Percentiles rank a stretch among this genome's conserved stretches.
These are phyloP conservation scores for Ibidorhyncha struthersii DNA, from an alignment of 2,113 vertebrate genomes.

Conservation along the genomic window DNA sequence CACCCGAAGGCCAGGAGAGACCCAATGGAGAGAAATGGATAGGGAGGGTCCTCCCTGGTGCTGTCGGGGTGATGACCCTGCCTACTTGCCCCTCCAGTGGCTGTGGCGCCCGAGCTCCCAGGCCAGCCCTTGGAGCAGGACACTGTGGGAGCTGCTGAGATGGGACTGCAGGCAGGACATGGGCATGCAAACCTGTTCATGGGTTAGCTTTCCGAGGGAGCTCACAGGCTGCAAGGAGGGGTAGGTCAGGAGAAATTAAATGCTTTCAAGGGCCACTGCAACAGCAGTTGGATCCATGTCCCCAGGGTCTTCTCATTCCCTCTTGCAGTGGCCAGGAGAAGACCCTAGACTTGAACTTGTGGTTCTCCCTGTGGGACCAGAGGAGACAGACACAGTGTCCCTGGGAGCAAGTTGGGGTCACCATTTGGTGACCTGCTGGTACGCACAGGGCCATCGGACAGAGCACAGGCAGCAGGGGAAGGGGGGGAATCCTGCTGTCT, in stretches of 20 bases:
- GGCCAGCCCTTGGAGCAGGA: neutral
- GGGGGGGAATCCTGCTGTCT: neutral
- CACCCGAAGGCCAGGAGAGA: neutral
- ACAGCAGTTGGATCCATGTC: neutral
- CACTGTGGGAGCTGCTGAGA: fast-evolving
- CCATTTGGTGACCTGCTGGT: neutral
- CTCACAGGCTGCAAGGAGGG: neutral
- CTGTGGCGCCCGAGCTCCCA: fast-evolving
- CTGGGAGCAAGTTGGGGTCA: neutral
- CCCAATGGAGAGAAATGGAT: fast-evolving
- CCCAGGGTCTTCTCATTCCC: neutral
- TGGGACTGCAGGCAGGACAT: neutral
- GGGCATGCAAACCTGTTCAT: neutral
- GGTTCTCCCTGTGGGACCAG: fast-evolving
- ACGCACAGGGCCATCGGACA: fast-evolving
- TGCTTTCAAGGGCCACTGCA: neutral
- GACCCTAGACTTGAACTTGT: neutral
- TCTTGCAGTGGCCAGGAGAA: neutral
- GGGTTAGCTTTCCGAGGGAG: neutral
- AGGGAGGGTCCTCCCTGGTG: fast-evolving
- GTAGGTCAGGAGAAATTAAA: neutral
- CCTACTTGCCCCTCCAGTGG: neutral
- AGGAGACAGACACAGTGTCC: neutral
- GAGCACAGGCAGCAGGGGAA: neutral
- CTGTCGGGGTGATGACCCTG: fast-evolving